A percentile compares a stretch with the other conserved stretches of the same genome.
These are phyloP conservation scores for Lytechinus pictus DNA, from an alignment of 35 echinoderm and acorn worm genomes.

Conservation along the genomic window DNA sequence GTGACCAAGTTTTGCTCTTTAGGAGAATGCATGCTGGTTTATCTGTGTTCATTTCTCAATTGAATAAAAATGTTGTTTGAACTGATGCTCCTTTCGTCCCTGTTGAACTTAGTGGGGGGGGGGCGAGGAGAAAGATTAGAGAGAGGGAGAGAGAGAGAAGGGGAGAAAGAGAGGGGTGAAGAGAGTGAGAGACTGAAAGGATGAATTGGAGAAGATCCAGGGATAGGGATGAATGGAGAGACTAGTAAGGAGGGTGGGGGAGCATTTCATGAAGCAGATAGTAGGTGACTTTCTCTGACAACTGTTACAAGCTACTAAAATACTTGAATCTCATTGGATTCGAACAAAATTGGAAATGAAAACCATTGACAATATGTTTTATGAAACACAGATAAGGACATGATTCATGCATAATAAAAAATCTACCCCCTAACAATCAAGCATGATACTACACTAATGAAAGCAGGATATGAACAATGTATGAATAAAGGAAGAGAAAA, in stretches of 20 bases:
- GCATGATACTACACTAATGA: neutral
- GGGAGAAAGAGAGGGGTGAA: neutral
- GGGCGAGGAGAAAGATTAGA: neutral
- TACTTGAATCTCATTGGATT: no score
- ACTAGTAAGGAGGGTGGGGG: neutral
- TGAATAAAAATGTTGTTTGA: no score
- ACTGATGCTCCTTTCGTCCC: no score
- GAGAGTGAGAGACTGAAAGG: neutral
- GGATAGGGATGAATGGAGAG: neutral
- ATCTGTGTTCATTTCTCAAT: neutral
- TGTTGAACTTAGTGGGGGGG: no score
- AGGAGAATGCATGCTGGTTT: neutral
- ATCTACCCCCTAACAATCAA: neutral
- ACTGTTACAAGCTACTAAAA: no score
- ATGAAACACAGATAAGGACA: neutral
- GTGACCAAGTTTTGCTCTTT: neutral
- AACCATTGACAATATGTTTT: no score
- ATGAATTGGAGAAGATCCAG: neutral
- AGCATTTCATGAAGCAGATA: no score
- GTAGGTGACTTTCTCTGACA: no score
- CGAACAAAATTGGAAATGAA: no score
- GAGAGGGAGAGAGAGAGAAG: neutral
- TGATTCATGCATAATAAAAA: neutral
- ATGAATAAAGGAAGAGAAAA: neutral
- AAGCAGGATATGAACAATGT: constrained; percentile 18